Evolutionary conservation across 1,140 invertebrate species (phyloP).

Genomic region (Drosophila bocki): DNA sequence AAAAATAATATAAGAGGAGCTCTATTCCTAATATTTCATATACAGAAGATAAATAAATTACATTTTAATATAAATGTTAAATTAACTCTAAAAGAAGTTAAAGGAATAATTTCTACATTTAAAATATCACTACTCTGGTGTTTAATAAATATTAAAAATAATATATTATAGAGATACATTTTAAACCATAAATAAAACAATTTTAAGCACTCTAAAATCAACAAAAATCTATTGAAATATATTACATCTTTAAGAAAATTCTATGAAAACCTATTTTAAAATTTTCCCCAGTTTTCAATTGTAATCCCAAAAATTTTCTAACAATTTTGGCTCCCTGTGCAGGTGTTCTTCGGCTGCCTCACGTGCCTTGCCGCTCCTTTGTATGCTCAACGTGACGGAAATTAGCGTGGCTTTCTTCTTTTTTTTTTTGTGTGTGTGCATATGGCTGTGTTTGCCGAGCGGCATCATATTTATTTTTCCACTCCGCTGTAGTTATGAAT

Average conservation of each 20-base stretch:
- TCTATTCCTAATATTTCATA: no score
- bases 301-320: background rate
- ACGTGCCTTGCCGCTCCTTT: constrained; percentile 72
- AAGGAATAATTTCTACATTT: background rate
- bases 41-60: no score
- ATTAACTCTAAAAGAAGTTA: background rate
- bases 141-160: no score
- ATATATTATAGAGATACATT: no score
- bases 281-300: background rate
- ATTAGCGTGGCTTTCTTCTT: constrained; percentile 71
- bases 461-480: constrained; percentile 77
- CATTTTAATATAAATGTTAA: no score
- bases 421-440: constrained; percentile 21
- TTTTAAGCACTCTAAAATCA: background rate
- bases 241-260: background rate
- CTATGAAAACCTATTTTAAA: background rate
- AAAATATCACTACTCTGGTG: background rate
- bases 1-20: background rate
- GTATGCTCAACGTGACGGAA: constrained; percentile 82
- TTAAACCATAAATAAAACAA: no score
- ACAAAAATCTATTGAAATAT: background rate
- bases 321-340: constrained; percentile 17
- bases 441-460: constrained; percentile 42
- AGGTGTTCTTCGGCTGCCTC: constrained; percentile 44
- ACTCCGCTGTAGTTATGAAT: constrained; percentile 77